Percentiles rank a stretch among this genome's conserved stretches.
phyloP scores from a whole-genome alignment of 2,797 vertebrate genomes.

The Pseudotriccus pelzelni region DNA sequence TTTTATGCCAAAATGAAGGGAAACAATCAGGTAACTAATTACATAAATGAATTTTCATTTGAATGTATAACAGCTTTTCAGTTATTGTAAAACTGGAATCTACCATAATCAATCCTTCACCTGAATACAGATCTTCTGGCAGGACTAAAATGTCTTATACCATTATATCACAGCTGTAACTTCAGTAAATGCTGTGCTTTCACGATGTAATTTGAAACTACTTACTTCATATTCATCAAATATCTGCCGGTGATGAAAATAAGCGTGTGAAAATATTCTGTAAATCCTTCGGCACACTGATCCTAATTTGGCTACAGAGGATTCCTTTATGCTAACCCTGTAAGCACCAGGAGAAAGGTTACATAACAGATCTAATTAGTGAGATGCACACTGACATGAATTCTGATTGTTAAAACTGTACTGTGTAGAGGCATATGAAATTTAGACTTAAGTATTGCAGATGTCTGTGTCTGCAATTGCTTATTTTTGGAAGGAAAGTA shows the following conservation, averaged over 20 bases:
- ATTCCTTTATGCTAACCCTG: conserved; percentile 99
- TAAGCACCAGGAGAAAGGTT: conserved; percentile 49
- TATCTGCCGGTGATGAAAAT: conserved; percentile 99
- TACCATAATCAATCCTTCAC: background rate
- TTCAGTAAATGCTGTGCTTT: background rate
- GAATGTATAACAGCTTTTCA: background rate
- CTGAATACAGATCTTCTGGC: background rate
- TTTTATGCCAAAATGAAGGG: background rate
- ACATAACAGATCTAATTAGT: background rate
- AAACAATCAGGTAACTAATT: background rate
- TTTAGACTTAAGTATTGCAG: background rate
- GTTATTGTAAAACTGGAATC: background rate
- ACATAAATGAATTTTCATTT: background rate
- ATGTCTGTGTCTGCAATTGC: background rate
- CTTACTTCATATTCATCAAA: conserved; percentile 98
- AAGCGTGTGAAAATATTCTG: conserved; percentile 99
- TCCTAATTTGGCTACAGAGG: conserved; percentile 97
- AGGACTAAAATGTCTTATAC: background rate
- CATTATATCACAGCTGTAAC: background rate
- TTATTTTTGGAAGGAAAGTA: background rate
- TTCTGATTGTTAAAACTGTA: background rate
- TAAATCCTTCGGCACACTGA: conserved; percentile 98
- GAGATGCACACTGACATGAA: accelerated
- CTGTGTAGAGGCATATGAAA: background rate
- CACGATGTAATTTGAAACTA: background rate